Evolutionary conservation across 2,797 vertebrate species (phyloP), one percentile per base, ranked within the genome.

Genomic region (Rhynchotus rufescens): DNA sequence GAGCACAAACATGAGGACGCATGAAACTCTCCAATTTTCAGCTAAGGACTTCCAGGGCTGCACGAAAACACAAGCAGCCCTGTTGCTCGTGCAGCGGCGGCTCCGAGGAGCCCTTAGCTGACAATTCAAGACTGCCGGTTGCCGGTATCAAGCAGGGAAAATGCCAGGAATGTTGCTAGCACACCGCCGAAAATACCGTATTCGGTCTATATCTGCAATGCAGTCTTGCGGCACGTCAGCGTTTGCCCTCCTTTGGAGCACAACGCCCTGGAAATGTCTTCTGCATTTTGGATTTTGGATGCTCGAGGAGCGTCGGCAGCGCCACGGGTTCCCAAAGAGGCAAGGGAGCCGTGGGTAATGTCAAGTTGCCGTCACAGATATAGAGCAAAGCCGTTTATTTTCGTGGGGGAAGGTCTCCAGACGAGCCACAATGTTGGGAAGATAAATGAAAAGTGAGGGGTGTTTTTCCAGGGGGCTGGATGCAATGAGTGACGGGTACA

Each of bases 351-450:
- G 62, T 66, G 61, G 40, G 72, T 92, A 62, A 95, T 91, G 83
- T 49, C 84, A 93, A 93, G 80, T 88, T 93, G 88, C 75, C 93
- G 97, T 97, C 97, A 97, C 97, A 98, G 97, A 98, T 92, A 98
- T 95, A 97, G 97, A 95, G 86, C 95, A 96, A 97, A 98, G 92
- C 84, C 11, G 3, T 93, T 94, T 96, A 98, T 98, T 98, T 98
- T 98, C 97, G 97, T 0, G 22, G 96, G 92, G 72, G 94, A 96
- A 94, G 69, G 38, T 96, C 93, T 94, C 93, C 92, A 96, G 92
- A 95, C 34, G 88, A 97, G 95, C 91, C 95, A 97, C 28, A 57
- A 97, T 97, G 96, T 95, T 92, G 95, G 90, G 86, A 51, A 93
- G 72, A 88, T 67, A 90, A 96, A 97, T 91, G 84, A 91, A 96